These are phyloP conservation scores for Pachypeltis micranthus DNA, from an alignment of 1,140 invertebrate genomes.

Conservation along the genomic window DNA sequence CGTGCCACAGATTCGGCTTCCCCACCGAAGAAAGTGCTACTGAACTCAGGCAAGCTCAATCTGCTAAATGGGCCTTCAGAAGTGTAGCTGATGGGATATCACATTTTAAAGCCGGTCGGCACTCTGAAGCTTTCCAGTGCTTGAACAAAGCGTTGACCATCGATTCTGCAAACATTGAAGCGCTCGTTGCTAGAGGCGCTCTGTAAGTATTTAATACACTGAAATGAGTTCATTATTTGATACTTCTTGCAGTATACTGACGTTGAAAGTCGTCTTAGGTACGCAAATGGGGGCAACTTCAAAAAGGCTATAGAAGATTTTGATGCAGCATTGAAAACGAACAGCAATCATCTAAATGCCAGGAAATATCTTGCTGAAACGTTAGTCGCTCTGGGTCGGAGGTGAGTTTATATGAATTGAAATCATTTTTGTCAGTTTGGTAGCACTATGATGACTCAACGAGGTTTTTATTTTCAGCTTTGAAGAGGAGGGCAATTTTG, in stretches of 20 bases:
- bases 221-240: too few relatives aligned
- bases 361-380: constrained; percentile 90
- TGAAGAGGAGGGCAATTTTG: constrained; percentile 69
- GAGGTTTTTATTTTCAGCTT: constrained; percentile 35
- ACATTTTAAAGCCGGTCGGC: constrained; percentile 80
- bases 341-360: constrained; percentile 85
- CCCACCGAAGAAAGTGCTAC: constrained; percentile 66
- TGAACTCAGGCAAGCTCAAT: constrained; percentile 74
- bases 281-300: constrained; percentile 87
- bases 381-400: constrained; percentile 67
- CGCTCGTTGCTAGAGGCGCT: constrained; percentile 81
- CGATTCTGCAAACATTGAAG: constrained; percentile 86
- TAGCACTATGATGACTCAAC: not conserved
- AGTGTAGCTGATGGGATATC: constrained; percentile 86
- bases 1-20: constrained; percentile 53
- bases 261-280: too few relatives aligned
- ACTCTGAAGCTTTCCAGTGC: constrained; percentile 87
- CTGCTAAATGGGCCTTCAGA: constrained; percentile 83
- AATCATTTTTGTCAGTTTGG: constrained; percentile 2
- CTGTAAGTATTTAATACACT: constrained; percentile 51
- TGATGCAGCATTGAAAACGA: constrained; percentile 74
- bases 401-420: constrained; percentile 32
- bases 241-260: too few relatives aligned
- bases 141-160: constrained; percentile 87
- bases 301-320: constrained; percentile 90